A percentile compares a stretch with the other conserved stretches of the same genome.
Conservation (phyloP, 2,888 invertebrate genomes). For the Chloroclystis v-ata region DNA sequence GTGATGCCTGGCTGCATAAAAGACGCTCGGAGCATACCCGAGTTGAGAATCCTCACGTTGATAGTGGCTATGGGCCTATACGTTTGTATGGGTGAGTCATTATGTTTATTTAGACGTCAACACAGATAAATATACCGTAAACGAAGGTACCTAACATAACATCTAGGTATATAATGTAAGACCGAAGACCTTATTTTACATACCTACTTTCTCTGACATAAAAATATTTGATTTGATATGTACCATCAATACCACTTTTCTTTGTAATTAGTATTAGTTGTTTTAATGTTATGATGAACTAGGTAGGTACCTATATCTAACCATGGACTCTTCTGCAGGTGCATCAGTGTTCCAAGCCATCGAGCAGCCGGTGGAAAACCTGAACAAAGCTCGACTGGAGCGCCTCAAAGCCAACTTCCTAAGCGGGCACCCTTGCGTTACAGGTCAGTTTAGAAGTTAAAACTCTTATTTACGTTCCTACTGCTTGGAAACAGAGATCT, state of each 20-base stretch:
- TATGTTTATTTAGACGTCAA: too few relatives aligned
- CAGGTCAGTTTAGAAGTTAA: slow-evolving; percentile 75
- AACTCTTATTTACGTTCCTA: too few relatives aligned
- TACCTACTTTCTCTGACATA: too few relatives aligned
- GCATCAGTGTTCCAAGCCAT: slow-evolving; percentile 89
- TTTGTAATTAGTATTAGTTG: too few relatives aligned
- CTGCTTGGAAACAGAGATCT: slow-evolving; percentile 4
- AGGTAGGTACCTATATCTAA: too few relatives aligned
- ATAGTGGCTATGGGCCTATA: slow-evolving; percentile 48
- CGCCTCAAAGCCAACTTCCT: slow-evolving; percentile 80
- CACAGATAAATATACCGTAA: too few relatives aligned
- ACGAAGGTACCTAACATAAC: too few relatives aligned
- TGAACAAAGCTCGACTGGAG: slow-evolving; percentile 75
- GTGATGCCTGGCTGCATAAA: slow-evolving; percentile 54
- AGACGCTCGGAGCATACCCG: slow-evolving; percentile 48
- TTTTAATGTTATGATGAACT: too few relatives aligned
- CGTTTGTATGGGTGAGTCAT: slow-evolving; percentile 50
- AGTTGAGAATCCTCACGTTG: slow-evolving; percentile 44
- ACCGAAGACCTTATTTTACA: too few relatives aligned
- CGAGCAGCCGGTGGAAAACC: slow-evolving; percentile 83
- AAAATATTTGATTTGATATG: too few relatives aligned
- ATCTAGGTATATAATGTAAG: too few relatives aligned
- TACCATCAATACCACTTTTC: too few relatives aligned
- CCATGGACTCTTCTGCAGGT: slow-evolving; percentile 60
- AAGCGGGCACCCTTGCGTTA: slow-evolving; percentile 78